phyloP scores from a whole-genome alignment of 2,797 vertebrate genomes.

The Microctenopoma lineatum region DNA sequence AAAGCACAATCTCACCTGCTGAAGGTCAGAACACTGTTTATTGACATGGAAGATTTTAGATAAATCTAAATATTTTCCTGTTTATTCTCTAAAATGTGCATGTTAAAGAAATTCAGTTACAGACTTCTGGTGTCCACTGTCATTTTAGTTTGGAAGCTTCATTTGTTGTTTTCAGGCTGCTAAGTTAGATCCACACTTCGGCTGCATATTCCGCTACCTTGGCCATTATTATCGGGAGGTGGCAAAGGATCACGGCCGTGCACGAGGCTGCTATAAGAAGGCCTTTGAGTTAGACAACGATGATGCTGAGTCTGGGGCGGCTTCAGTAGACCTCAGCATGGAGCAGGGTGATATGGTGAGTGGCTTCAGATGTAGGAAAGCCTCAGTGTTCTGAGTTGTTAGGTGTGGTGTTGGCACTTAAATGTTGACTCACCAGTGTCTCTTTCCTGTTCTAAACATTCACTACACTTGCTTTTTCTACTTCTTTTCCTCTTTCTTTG shows the following conservation, averaged over 20 bases:
- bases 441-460: background rate
- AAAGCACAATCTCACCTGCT: slow-evolving; percentile 92
- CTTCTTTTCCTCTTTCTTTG: background rate
- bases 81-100: background rate
- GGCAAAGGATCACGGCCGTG: slow-evolving; percentile 87
- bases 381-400: background rate
- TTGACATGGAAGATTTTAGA: background rate
- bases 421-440: background rate
- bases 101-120: background rate
- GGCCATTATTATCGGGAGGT: slow-evolving; percentile 93
- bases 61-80: background rate
- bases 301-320: slow-evolving; percentile 90
- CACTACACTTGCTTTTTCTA: background rate
- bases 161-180: slow-evolving; percentile 86
- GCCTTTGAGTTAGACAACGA: slow-evolving; percentile 91
- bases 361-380: background rate
- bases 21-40: slow-evolving; percentile 83
- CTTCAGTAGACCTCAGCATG: slow-evolving; percentile 92
- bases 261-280: slow-evolving; percentile 94
- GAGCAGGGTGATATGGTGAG: slow-evolving; percentile 92
- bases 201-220: slow-evolving; percentile 89
- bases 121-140: background rate
- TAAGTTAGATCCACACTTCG: slow-evolving; percentile 89
- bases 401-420: background rate
- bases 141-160: background rate